Base-by-base conservation (phyloP, 2,113 vertebrate species). In the Ophthalmolycus amberensis region DNA sequence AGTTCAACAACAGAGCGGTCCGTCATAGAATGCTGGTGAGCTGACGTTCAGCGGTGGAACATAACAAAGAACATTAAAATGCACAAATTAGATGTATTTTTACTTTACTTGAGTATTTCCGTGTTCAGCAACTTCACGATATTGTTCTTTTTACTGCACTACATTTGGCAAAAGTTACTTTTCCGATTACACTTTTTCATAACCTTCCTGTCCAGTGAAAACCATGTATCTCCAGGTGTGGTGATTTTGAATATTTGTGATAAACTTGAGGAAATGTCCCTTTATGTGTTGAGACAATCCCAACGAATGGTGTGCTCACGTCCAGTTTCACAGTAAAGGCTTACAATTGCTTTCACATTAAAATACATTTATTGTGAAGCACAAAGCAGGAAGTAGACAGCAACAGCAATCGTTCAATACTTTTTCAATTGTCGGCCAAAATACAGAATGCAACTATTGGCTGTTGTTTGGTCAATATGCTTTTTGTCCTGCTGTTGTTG, bases 1-100 rank as follows among this genome's bases (percentile, higher is more conserved):
- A 96, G 93, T 69, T 38, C 20, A 64, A 3, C 9, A 1, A 32
- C 15, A 9, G 7, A 32, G 58, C 58, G 8, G 58, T 34, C 58
- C n/a, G 34, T 7, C n/a, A 3, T n/a, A 11, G 10, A 1, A 9
- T 18, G 32, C 32, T 37, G 37, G 34, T 52, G 18, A 8, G 50
- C 20, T 52, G 18, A 20, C 10, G 50, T 3, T 52, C 20, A 52
- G 25, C 6, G 56, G 6, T 27, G 56, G 54, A 56, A n/a, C 25
- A 3, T 25, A 56, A 5, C 54, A 10, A 56, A 10, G 54, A 4
- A 56, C n/a, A 20, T 27, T 58, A 2, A 18, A 18, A 48, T 48
- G 44, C 12, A 27, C 56, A 59, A 11, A 6, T 59, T 29, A 6
- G 25, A 59, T 5, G 56, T 59, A 6, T 5, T 59, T 59, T 59